Base-by-base conservation (phyloP, 2,113 vertebrate genomes). In the Myotis brandtii region DNA sequence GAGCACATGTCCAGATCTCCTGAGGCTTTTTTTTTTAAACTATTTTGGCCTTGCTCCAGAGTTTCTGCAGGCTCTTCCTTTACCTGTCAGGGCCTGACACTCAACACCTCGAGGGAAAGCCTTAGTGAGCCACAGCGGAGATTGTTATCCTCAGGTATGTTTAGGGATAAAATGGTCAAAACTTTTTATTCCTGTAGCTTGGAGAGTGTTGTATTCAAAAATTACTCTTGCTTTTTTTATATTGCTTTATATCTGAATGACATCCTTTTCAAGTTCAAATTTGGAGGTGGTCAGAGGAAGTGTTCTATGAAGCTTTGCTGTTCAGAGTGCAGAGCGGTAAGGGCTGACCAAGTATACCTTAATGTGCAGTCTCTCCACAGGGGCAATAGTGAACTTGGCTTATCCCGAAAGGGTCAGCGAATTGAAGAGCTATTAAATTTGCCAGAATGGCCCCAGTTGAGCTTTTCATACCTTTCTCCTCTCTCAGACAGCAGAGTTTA, bases 391-490 rank as follows among this genome's bases (percentile, higher is more conserved):
- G n/a, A n/a, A 79, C 80, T 25, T 92, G 67, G 62, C 25, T 37
- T 20, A 79, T 93, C 30, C 52, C 62, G 66, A 52, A 88, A 75
- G 50, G 54, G 84, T 72, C 90, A 94, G 87, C 62, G 37, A 94
- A 84, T 66, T 87, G 62, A 94, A 83, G 81, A 75, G 52, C 77
- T 86, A 46, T 88, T 86, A 94, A 23, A 52, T 91, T 95, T 95
- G 34, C 81, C 3, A 0, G 52, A 85, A 86, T 70, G 84, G 85
- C 27, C 66, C n/a, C 72, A 86, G 14, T 12, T 91, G 95, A 94
- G 94, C 72, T 94, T 95, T 95, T 86, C 54, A 20, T 90, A 52
- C 77, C 46, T 93, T 92, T 93, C 30, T 85, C 46, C 32, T 95
- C 76, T 89, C 82, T n/a, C 43, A 75, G 87, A 88, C 4, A 62